These are phyloP conservation scores for Ligdia adustata DNA, from an alignment of 2,888 invertebrate genomes.

Conservation along the genomic window DNA sequence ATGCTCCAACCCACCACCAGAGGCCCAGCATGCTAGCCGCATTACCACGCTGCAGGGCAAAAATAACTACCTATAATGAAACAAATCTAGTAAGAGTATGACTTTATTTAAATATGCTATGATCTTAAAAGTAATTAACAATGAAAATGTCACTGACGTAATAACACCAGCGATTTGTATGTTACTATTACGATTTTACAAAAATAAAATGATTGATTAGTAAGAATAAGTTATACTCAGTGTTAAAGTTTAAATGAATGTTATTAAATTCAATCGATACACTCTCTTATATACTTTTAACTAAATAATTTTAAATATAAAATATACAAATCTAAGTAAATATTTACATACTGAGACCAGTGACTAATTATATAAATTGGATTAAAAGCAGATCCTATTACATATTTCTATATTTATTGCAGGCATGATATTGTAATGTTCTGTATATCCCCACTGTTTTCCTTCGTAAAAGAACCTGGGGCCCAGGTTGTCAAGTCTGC, in stretches of 20 bases:
- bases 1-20: too few species aligned
- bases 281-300: conserved; percentile 27
- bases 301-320: conserved; percentile 35
- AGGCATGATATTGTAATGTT: too few species aligned
- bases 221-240: neutral
- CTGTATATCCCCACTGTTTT: too few species aligned
- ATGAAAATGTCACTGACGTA: conserved; percentile 50
- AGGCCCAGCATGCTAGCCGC: too few species aligned
- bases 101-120: conserved; percentile 57
- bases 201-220: conserved; percentile 9
- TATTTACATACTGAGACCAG: conserved; percentile 38
- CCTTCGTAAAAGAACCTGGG: too few species aligned
- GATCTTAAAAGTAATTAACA: conserved; percentile 72
- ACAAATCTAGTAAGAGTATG: conserved; percentile 37
- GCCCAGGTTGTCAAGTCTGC: too few species aligned
- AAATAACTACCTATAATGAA: too few species aligned
- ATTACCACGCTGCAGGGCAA: too few species aligned
- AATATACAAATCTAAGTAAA: conserved; percentile 33
- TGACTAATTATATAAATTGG: conserved; percentile 18
- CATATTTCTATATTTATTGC: too few species aligned
- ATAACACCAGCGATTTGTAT: conserved; percentile 25
- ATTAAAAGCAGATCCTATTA: conserved; percentile 15
- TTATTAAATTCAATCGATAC: conserved; percentile 5
- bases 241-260: neutral
- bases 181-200: conserved; percentile 1